Base-by-base conservation (phyloP, 2,113 vertebrate species). In the Jacana jacana region DNA sequence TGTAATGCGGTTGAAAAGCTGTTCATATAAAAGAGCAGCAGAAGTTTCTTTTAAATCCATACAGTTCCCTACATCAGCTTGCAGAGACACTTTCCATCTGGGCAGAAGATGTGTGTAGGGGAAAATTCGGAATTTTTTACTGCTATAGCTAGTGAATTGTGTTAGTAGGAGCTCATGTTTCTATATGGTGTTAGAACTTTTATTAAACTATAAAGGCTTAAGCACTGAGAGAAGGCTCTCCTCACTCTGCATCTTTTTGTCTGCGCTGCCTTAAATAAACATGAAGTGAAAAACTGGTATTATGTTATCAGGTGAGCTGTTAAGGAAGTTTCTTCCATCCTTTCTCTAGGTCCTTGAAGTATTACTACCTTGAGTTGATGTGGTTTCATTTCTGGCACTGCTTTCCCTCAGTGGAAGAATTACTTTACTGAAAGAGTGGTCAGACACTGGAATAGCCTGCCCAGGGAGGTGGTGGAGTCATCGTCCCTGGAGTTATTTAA, bases 1-100 rank as follows among this genome's bases (percentile, higher is more conserved):
- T 96, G 86, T 87, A 93, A 88, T 94, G 93, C 93, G 92, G 91
- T 86, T 84, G 83, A 88, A 92, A 97, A 93, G n/a, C 81, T 86
- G 75, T 68, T 89, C 75, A 14, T 86, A 64, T 77, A 39, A 94
- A 96, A 73, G 13, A 80, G 84, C 81, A 88, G 60, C 79, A 92
- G 54, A 81, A 83, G 65, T 93, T 93, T 81, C 68, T 88, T 96
- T 87, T 95, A 66, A 86, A 57, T 93, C 17, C 39, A 18, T 25
- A 64, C 46, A 66, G 70, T 91, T 95, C 61, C 33, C 27, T 85
- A 55, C 31, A 44, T 95, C 70, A 89, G 68, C 52, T 69, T 82
- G 27, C 55, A 83, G 63, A 58, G 48, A 69, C n/a, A 2, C 22
- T 91, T 95, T 94, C 69, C 66, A 64, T 88, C 63, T 92, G 88